Evolutionary conservation across 1,140 invertebrate species (phyloP).

Genomic region (Papilio helenus): DNA sequence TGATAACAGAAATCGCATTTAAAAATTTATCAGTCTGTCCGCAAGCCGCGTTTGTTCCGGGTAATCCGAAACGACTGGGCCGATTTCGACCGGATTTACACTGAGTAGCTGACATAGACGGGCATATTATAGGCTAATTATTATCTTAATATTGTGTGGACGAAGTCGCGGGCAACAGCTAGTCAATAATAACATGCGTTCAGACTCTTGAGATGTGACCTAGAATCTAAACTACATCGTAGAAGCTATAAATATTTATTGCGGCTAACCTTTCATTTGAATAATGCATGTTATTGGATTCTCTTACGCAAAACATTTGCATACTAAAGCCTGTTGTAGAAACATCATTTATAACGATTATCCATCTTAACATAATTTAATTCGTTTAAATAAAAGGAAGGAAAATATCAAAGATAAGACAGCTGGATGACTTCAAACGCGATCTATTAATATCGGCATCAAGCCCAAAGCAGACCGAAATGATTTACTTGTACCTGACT

Average conservation of each 20-base stretch:
- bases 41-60: no score
- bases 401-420: background rate
- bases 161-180: no score
- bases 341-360: background rate
- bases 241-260: slow-evolving; percentile 15
- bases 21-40: no score
- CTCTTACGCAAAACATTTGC: slow-evolving; percentile 13
- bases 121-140: no score
- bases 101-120: no score
- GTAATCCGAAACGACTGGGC: no score
- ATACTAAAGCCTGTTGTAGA: slow-evolving; percentile 8
- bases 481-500: no score
- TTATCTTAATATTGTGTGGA: no score
- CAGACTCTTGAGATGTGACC: slow-evolving; percentile 10
- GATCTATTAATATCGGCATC: no score
- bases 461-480: no score
- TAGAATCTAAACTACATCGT: slow-evolving; percentile 10
- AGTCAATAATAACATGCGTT: background rate
- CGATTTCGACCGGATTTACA: no score
- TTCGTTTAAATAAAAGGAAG: background rate
- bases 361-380: background rate
- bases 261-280: slow-evolving; percentile 16
- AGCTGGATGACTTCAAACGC: background rate
- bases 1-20: no score
- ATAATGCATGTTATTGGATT: slow-evolving; percentile 24